Base-by-base conservation (phyloP, 2,888 invertebrate species). In the Portevinia maculata region DNA sequence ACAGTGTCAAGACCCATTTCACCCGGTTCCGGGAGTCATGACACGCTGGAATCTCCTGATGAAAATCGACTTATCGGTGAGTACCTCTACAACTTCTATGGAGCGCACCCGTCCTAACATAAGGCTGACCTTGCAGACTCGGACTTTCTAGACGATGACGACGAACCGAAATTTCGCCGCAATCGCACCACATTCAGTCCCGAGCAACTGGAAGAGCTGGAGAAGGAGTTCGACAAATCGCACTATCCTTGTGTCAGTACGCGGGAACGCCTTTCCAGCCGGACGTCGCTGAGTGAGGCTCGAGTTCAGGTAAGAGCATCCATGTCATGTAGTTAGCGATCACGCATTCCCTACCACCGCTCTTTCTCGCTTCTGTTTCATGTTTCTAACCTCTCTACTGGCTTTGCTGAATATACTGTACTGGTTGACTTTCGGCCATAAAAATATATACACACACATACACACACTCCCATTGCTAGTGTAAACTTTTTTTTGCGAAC, bases 241-340 rank as follows among this genome's bases (percentile, higher is more conserved):
- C 98, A 98, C 90, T 98, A 98, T 89, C 98, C 98, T 0, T 98
- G 98, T 88, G 98, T 98, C 13, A 96, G 96, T 60, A 98, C 97
- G 2, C 93, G 98, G 79, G 98, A 98, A 88, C 92, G 97, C 67
- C 92, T 98, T 62, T 98, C 98, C 3, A 95, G 96, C 57, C 97
- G 97, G 90, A 98, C 98, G 1, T 96, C 96, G 52, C 92, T 98
- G 7, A 98, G 97, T 57, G 98, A 98, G 92, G 98, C 98, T 7
- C 92, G 98, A 90, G 98, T 98, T 67, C 98, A 98, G 96, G 98
- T 98, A 92, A 92, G 92, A 87, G 7, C 24, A 11, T 37, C 24
- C 9, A 62, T 28, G 55, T 46, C 34, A 19, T 8, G 57, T 81
- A 64, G 70, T 55, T 70, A 64, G 50, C 65, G 53, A 65, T 69